Conservation (phyloP, 1,140 invertebrate species). For the Drosophila navojoa region DNA sequence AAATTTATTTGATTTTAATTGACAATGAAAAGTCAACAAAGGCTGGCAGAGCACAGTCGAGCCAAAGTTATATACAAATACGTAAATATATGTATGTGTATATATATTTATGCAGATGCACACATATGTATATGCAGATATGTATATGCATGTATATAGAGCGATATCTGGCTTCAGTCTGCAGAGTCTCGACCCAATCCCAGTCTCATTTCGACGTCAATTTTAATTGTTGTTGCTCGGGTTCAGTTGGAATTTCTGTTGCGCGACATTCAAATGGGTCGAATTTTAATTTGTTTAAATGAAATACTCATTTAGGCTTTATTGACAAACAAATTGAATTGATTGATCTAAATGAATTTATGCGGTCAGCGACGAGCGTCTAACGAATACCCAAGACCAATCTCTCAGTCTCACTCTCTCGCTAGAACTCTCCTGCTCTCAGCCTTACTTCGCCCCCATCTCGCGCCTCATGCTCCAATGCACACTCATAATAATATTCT, state of each 20-base stretch:
- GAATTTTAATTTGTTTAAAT: constrained; percentile 83
- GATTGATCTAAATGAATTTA: constrained; percentile 84
- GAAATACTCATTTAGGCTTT: constrained; percentile 83
- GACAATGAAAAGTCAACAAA: constrained; percentile 79
- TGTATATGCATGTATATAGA: neutral
- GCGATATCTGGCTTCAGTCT: neutral
- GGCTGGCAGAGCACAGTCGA: constrained; percentile 34
- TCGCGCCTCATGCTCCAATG: neutral
- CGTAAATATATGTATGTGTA: neutral
- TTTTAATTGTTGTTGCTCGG: constrained; percentile 70
- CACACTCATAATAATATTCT: neutral
- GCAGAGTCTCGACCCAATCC: constrained; percentile 17
- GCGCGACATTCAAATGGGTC: constrained; percentile 76
- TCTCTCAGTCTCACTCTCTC: neutral
- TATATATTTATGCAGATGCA: constrained; percentile 1
- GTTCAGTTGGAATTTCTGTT: constrained; percentile 55
- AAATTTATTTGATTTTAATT: constrained; percentile 83
- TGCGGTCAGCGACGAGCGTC: constrained; percentile 58
- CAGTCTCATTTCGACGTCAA: constrained; percentile 56
- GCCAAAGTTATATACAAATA: neutral
- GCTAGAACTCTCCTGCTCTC: neutral
- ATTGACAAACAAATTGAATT: constrained; percentile 84
- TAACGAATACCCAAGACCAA: constrained; percentile 17
- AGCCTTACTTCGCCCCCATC: neutral
- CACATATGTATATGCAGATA: neutral